Conservation (phyloP, 2,113 vertebrate genomes). For the Equus quagga region DNA sequence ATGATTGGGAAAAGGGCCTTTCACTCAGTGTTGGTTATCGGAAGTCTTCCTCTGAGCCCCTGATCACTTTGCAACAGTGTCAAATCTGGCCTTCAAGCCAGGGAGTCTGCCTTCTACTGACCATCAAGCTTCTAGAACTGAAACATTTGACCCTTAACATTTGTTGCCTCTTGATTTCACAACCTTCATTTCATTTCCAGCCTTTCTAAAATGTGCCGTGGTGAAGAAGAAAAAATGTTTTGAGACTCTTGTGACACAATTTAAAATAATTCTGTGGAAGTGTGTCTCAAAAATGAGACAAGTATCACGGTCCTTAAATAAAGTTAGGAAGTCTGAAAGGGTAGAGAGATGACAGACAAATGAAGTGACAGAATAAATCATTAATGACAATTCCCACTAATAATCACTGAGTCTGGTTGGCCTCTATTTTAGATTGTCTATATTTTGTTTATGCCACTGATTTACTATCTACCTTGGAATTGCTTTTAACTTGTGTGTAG, state of each 20-base stretch:
- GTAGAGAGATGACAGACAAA: background rate
- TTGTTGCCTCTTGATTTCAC: constrained; percentile 10
- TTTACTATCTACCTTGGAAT: background rate
- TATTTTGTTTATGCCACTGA: constrained; percentile 3
- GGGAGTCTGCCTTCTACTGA: background rate
- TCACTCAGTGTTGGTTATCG: background rate
- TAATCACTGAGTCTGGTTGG: background rate
- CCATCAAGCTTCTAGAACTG: background rate
- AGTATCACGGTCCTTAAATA: constrained; percentile 34
- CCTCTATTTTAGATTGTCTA: background rate
- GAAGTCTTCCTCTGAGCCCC: background rate
- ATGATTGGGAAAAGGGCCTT: background rate
- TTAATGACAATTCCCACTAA: background rate
- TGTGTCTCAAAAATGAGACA: background rate
- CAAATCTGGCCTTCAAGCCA: background rate
- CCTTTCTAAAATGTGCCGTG: background rate
- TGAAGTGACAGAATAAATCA: background rate
- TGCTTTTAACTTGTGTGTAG: background rate
- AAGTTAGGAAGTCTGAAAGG: constrained; percentile 57
- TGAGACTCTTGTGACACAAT: background rate
- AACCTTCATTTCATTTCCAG: background rate
- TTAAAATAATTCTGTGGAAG: constrained; percentile 32
- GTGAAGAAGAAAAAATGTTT: background rate
- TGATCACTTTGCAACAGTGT: background rate
- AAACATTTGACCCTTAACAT: background rate